These are phyloP conservation scores for Ispidina picta DNA, from an alignment of 2,797 vertebrate species.

Conservation along the genomic window DNA sequence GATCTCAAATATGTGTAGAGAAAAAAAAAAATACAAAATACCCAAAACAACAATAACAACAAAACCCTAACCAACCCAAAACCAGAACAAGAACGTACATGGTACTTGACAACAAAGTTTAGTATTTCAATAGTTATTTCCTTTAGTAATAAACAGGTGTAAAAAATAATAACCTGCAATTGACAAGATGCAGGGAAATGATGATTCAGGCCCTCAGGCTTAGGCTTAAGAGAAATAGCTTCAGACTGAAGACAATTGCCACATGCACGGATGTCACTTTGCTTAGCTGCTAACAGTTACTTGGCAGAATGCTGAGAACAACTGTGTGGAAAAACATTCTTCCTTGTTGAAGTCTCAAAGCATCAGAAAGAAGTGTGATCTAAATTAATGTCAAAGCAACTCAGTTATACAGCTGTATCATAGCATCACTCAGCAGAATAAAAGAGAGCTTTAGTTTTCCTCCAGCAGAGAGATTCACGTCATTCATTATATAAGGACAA, in stretches of 20 bases:
- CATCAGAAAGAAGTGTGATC: neutral
- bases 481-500: neutral
- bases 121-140: neutral
- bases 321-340: constrained; percentile 32
- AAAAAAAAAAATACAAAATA: neutral
- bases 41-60: too few relatives aligned
- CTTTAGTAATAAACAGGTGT: neutral
- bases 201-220: neutral
- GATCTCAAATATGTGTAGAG: neutral
- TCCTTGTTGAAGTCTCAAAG: neutral
- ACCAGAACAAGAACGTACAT: neutral
- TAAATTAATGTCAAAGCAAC: constrained; percentile 30
- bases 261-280: constrained; percentile 22
- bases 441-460: neutral
- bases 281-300: constrained; percentile 23
- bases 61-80: neutral
- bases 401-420: neutral
- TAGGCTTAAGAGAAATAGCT: constrained; percentile 30
- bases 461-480: neutral
- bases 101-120: neutral
- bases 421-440: neutral
- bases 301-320: constrained; percentile 48
- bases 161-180: constrained; percentile 4
- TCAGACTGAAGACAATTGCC: constrained; percentile 33
- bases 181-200: neutral